phyloP scores from a whole-genome alignment of 2,888 invertebrate genomes.

The Drosophila anomalata region DNA sequence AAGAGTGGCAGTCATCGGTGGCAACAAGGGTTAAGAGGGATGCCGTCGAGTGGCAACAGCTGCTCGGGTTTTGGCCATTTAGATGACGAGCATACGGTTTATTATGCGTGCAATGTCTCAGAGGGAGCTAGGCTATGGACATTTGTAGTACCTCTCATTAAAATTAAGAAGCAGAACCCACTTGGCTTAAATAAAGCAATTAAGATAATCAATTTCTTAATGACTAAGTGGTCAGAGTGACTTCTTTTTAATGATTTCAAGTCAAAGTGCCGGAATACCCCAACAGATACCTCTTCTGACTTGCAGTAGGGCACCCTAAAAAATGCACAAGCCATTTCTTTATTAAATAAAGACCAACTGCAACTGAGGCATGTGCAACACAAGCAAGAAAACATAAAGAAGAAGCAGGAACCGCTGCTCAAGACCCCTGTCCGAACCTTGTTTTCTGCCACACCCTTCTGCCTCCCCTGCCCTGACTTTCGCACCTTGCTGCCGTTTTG shows the following conservation, averaged over 20 bases:
- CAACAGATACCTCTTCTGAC: neutral
- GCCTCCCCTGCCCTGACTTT: conserved; percentile 26
- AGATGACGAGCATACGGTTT: conserved; percentile 38
- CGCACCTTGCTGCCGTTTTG: conserved; percentile 66
- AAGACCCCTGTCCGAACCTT: conserved; percentile 30
- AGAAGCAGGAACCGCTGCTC: conserved; percentile 47
- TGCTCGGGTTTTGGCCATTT: conserved; percentile 27
- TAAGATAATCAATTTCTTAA: neutral
- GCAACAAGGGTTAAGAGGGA: conserved; percentile 39
- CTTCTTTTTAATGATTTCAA: no score
- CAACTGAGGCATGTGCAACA: conserved; percentile 18
- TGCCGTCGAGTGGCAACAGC: conserved; percentile 40
- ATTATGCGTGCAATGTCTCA: conserved; percentile 31
- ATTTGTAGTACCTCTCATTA: neutral
- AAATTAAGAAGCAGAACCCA: neutral
- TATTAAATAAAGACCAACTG: conserved; percentile 45
- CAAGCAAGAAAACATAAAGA: conserved; percentile 4
- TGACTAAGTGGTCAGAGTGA: neutral
- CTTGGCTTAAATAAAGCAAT: neutral
- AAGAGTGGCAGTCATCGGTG: conserved; percentile 7
- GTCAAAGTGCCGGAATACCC: neutral
- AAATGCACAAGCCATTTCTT: conserved; percentile 67
- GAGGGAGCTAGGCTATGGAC: neutral
- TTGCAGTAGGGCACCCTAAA: conserved; percentile 40
- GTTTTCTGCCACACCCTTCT: conserved; percentile 12